These are phyloP conservation scores for Microctonus aethiopoides DNA, from an alignment of 2,888 invertebrate genomes.

Conservation along the genomic window DNA sequence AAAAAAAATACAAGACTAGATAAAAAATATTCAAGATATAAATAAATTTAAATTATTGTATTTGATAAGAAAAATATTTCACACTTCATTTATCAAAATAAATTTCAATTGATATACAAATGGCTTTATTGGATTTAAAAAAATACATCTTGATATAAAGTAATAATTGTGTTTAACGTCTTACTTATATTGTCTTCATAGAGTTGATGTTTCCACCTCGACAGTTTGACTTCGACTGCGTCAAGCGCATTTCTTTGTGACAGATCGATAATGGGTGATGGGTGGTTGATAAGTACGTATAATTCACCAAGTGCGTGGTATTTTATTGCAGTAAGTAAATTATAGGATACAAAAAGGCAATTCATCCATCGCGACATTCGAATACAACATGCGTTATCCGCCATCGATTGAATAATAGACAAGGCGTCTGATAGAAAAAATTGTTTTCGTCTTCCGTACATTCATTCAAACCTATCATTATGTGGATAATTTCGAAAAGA, in stretches of 20 bases:
- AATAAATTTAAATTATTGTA: no score
- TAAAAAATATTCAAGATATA: no score
- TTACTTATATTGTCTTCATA: no score
- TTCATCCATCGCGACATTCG: background rate
- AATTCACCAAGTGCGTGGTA: background rate
- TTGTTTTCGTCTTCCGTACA: background rate
- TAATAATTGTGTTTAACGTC: no score
- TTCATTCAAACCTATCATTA: background rate
- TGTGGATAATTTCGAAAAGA: background rate
- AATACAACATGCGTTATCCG: background rate
- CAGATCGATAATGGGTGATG: background rate
- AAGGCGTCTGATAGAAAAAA: background rate
- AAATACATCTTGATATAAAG: no score
- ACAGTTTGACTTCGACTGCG: background rate
- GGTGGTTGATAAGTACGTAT: background rate
- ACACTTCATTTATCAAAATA: no score
- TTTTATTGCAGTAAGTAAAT: background rate
- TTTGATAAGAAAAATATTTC: no score
- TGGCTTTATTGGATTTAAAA: no score
- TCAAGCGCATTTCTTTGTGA: background rate
- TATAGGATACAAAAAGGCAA: background rate
- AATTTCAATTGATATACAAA: no score
- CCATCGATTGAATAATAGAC: background rate
- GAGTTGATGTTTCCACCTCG: background rate
- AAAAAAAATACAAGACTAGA: no score